A percentile compares a stretch with the other conserved stretches of the same genome.
Evolutionary conservation across 2,888 invertebrate genomes (phyloP).

Genomic region (Vesta saturnalis): DNA sequence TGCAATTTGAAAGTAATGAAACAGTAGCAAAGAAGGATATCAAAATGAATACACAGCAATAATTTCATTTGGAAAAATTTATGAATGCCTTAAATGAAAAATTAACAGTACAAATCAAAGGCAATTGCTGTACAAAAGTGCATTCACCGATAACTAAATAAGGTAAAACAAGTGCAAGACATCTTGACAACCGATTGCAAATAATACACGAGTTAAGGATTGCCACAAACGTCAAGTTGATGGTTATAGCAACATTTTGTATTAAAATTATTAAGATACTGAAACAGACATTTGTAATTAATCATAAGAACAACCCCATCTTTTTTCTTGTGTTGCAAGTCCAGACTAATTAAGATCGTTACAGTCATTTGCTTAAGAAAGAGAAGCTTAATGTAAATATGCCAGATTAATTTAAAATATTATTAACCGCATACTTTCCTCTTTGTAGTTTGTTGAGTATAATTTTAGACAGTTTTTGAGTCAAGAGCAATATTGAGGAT

Average conservation of each 20-base stretch:
- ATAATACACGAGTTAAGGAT: constrained; percentile 36
- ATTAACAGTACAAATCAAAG: constrained; percentile 6
- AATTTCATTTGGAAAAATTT: neutral
- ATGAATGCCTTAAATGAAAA: constrained; percentile 1
- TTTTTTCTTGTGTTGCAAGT: neutral
- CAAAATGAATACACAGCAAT: neutral
- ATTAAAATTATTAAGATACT: constrained; percentile 1
- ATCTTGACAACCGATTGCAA: constrained; percentile 49
- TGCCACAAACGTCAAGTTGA: constrained; percentile 16
- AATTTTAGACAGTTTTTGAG: neutral
- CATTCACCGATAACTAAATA: constrained; percentile 48
- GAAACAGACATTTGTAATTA: constrained; percentile 14
- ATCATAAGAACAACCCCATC: constrained; percentile 9
- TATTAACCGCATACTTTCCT: neutral
- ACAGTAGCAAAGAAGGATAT: neutral
- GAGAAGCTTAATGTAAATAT: neutral
- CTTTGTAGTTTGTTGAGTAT: neutral
- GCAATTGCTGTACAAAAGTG: constrained; percentile 43
- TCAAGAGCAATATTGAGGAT: neutral
- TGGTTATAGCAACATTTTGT: neutral
- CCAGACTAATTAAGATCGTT: constrained; percentile 6
- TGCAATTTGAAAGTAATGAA: neutral
- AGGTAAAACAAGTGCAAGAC: constrained; percentile 49
- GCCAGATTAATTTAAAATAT: neutral
- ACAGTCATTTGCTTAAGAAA: neutral